Conservation (phyloP, 1,140 invertebrate species). For the Protaetia brevitarsis region DNA sequence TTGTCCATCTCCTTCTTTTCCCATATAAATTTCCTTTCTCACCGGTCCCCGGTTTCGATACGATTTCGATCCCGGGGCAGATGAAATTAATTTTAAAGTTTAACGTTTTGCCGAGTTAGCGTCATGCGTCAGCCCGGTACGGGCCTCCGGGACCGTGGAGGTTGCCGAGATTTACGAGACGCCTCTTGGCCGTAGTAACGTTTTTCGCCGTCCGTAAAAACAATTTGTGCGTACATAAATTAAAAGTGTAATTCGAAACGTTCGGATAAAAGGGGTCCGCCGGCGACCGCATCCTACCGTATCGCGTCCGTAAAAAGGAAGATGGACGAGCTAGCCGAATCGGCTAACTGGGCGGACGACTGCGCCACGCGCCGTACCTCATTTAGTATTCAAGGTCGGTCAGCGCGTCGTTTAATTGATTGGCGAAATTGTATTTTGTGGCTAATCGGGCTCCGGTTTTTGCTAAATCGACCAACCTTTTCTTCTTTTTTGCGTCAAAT, state of each 20-base stretch:
- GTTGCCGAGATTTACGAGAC: conserved; percentile 1
- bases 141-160: no score
- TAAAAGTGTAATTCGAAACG: conserved; percentile 1
- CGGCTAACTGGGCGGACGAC: not conserved
- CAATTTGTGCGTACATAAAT: conserved; percentile 16
- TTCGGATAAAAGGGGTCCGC: not conserved
- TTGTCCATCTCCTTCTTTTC: not conserved
- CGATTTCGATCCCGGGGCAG: not conserved
- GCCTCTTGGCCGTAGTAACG: not conserved
- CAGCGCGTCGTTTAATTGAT: not conserved
- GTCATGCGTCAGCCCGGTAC: no score
- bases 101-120: not conserved
- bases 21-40: no score
- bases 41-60: no score
- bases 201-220: not conserved
- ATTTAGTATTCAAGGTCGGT: not conserved
- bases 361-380: not conserved
- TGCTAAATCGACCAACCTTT: no score
- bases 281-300: not conserved
- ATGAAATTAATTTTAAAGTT: conserved; percentile 12
- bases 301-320: not conserved
- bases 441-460: no score
- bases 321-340: not conserved
- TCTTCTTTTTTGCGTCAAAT: no score
- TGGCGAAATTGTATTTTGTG: no score